Base-by-base conservation (phyloP, 2,797 vertebrate genomes). In the Lophius americanus region DNA sequence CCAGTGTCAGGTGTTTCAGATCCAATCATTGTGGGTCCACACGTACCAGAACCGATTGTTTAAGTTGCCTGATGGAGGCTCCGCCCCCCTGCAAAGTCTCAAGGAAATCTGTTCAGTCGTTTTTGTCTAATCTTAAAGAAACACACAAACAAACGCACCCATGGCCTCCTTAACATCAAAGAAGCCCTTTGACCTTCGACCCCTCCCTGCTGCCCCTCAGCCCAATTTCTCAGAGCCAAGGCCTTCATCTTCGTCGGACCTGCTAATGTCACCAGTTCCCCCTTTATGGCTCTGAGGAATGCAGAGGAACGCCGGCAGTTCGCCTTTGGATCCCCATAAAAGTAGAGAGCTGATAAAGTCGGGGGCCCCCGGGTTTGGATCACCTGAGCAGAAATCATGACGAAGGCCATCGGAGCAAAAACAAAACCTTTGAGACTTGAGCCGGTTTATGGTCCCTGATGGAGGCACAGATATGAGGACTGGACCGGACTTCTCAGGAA, bases 371-470 rank as follows among this genome's bases (percentile, higher is more conserved):
- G 6, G 2, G 13, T 44, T 38, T 48, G 64, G 64, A 66, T 69
- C 84, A 84, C 70, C 60, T 67, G 64, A 84, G 64, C 82, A 86
- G 83, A 80, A 79, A 76, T 77, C 66, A 70, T 53, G 47, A 41
- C 46, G 6, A 54, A 48, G 83, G 78, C 83, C 68, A 76, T 57
- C 57, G 8, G 72, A 80, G 64, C 73, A 88, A 82, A 82, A 89
- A 66, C 75, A 59, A 84, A 90, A 92, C 89, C 89, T 92, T 91
- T 92, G 88, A 91, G 76, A 90, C 85, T n/a, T 23, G 23, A 23
- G 32, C 73, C 39, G 59, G 83, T 93, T 93, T 91, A 92, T 84
- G 75, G 74, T 66, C 70, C 10, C 32, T 55, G 68, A 84, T 76
- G 62, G 52, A 85, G 70, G 13, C 2, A 14, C 14, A 84, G 84